Evolutionary conservation across 1,140 invertebrate species (phyloP).

Genomic region (Bombus vancouverensis): DNA sequence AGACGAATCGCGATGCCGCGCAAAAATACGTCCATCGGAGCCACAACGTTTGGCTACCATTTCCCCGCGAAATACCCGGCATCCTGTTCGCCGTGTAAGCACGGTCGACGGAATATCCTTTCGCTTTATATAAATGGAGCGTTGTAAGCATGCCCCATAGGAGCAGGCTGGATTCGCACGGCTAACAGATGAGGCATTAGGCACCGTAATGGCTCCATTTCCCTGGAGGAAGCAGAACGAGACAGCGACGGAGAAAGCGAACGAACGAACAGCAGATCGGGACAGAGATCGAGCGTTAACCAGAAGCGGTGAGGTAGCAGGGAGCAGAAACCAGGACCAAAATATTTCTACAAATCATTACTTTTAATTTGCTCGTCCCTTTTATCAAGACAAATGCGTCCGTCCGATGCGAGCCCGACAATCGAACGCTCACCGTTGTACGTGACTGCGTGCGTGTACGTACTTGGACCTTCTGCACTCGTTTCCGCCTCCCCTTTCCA

Average conservation of each 20-base stretch:
- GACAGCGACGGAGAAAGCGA: conserved; percentile 9
- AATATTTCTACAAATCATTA: conserved; percentile 84
- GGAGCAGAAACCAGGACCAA: conserved; percentile 59
- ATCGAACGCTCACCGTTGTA: conserved; percentile 6
- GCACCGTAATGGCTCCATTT: conserved; percentile 78
- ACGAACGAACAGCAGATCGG: too few species aligned
- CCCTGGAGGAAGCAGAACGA: conserved; percentile 68
- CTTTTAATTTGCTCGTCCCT: conserved; percentile 82
- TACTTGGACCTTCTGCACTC: neutral
- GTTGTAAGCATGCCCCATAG: conserved; percentile 80
- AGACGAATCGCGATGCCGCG: neutral
- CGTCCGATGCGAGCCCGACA: conserved; percentile 4
- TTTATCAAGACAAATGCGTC: conserved; percentile 80
- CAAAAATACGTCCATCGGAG: neutral
- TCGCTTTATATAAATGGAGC: conserved; percentile 79
- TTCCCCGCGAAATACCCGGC: neutral
- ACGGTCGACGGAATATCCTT: conserved; percentile 71
- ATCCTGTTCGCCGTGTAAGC: conserved; percentile 53
- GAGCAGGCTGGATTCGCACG: conserved; percentile 76
- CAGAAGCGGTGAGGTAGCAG: neutral
- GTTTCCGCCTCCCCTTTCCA: neutral
- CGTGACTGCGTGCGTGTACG: neutral
- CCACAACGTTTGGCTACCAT: neutral
- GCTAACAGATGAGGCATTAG: conserved; percentile 81
- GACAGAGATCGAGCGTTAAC: neutral